Conservation (phyloP, 2,888 invertebrate genomes). For the Yponomeuta cagnagella region DNA sequence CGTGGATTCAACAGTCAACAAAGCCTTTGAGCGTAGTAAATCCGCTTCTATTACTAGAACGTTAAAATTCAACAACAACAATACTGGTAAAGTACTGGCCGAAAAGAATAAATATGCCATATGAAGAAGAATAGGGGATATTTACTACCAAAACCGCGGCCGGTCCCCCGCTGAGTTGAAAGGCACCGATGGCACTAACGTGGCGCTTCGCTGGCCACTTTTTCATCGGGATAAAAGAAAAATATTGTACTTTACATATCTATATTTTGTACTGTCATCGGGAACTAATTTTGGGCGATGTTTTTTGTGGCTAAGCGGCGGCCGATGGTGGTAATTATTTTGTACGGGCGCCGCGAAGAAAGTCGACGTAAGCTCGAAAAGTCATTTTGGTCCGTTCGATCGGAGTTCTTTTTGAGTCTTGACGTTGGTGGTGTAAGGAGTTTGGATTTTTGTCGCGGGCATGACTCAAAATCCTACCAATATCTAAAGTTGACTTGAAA, state of each 20-base stretch:
- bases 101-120: conserved; percentile 67
- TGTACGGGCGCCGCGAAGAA: conserved; percentile 40
- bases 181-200: conserved; percentile 53
- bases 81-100: conserved; percentile 18
- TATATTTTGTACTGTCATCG: conserved; percentile 74
- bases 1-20: neutral
- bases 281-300: conserved; percentile 67
- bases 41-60: neutral
- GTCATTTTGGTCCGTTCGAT: conserved; percentile 11
- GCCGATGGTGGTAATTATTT: conserved; percentile 51
- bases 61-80: neutral
- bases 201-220: conserved; percentile 52
- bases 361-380: conserved; percentile 3
- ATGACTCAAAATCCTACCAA: no score
- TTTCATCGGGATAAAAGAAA: conserved; percentile 47
- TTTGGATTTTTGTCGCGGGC: no score
- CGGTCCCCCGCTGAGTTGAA: conserved; percentile 54
- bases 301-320: conserved; percentile 66
- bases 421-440: neutral
- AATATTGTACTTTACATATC: conserved; percentile 32
- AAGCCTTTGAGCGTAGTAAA: neutral
- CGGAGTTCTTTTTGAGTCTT: neutral
- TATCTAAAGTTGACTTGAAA: no score
- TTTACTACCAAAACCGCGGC: conserved; percentile 52
- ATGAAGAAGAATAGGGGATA: conserved; percentile 34